Evolutionary conservation across 2,888 invertebrate genomes (phyloP).

Genomic region (Parnassius smintheus): DNA sequence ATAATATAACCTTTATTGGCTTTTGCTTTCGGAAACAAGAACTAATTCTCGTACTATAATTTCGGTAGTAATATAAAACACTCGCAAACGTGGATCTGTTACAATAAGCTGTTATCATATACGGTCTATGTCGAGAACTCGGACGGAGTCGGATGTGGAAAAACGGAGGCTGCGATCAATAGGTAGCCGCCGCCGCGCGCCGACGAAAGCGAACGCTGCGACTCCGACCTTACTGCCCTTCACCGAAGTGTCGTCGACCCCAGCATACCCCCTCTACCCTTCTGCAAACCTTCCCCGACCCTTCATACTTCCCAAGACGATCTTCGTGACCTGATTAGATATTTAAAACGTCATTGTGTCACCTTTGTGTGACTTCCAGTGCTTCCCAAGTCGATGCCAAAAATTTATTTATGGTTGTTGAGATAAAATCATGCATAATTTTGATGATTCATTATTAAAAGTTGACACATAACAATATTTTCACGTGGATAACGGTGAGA

Average conservation of each 20-base stretch:
- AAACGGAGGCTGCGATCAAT: conserved; percentile 68
- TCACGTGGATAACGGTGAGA: too few species aligned
- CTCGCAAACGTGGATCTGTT: conserved; percentile 11
- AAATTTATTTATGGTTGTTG: neutral
- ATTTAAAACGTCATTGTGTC: conserved; percentile 37
- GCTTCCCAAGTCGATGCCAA: conserved; percentile 30
- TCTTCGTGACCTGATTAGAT: conserved; percentile 68
- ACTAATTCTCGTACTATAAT: conserved; percentile 6
- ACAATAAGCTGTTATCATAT: conserved; percentile 21
- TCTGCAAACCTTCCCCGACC: conserved; percentile 37
- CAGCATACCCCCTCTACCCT: conserved; percentile 42
- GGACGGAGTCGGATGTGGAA: conserved; percentile 39
- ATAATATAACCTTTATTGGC: too few species aligned
- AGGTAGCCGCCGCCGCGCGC: conserved; percentile 50
- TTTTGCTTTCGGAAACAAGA: too few species aligned
- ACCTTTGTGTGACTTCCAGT: conserved; percentile 29
- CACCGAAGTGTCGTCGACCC: conserved; percentile 76
- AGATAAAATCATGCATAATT: too few species aligned
- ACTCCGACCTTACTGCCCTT: conserved; percentile 70
- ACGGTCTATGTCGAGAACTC: conserved; percentile 21
- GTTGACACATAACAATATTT: too few species aligned
- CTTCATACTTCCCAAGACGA: conserved; percentile 52
- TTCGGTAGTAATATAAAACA: conserved; percentile 12
- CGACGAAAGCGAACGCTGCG: conserved; percentile 74
- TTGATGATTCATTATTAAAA: too few species aligned